phyloP scores from a whole-genome alignment of 2,797 vertebrate species.

The Crenichthys baileyi region DNA sequence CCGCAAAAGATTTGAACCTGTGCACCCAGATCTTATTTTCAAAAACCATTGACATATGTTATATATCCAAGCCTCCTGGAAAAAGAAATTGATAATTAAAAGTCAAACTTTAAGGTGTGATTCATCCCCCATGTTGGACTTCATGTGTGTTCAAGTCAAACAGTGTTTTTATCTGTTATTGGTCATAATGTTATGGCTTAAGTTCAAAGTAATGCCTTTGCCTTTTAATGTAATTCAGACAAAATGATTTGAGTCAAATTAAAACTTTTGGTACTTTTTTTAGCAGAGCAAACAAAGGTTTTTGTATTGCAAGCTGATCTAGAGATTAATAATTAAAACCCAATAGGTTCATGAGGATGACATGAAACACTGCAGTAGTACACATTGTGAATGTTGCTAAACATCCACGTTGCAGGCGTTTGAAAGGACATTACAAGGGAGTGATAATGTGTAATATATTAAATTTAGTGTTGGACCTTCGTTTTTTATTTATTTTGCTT shows the following conservation, averaged over 20 bases:
- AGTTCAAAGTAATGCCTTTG: neutral
- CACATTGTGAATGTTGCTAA: neutral
- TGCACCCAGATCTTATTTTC: neutral
- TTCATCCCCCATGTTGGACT: neutral
- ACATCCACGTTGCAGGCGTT: neutral
- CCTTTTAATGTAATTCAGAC: neutral
- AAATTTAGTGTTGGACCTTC: slow-evolving; percentile 32
- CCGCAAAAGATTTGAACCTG: neutral
- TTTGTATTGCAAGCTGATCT: neutral
- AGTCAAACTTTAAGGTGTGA: neutral
- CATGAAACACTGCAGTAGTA: neutral
- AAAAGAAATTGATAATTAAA: neutral
- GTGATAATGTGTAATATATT: slow-evolving; percentile 13
- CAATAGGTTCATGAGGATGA: neutral
- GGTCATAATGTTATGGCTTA: neutral
- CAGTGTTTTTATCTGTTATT: neutral
- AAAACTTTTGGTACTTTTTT: neutral
- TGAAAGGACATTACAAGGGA: neutral
- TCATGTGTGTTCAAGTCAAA: neutral
- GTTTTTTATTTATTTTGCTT: slow-evolving; percentile 26
- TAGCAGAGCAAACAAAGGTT: neutral
- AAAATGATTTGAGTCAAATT: neutral
- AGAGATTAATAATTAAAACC: neutral
- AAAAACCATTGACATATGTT: neutral
- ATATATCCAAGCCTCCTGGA: neutral